A percentile compares a stretch with the other conserved stretches of the same genome.
Evolutionary conservation across 2,888 invertebrate genomes (phyloP).

Genomic region (Monopis laevigella): DNA sequence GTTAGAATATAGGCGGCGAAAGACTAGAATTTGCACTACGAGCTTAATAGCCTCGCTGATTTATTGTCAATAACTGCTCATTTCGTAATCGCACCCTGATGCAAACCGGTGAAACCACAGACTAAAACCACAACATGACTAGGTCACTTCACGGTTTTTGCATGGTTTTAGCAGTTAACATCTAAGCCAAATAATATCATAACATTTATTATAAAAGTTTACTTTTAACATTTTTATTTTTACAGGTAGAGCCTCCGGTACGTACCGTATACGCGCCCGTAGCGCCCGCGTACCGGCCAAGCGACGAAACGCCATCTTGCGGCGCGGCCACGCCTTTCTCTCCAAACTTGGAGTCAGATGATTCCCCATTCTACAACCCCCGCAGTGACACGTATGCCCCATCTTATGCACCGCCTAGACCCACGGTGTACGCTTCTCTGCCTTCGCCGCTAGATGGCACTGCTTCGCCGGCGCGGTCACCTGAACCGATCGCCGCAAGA

Average conservation of each 20-base stretch:
- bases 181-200: too few relatives aligned
- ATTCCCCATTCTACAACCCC: conserved; percentile 63
- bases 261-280: conserved; percentile 61
- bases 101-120: too few relatives aligned
- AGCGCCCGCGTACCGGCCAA: conserved; percentile 53
- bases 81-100: too few relatives aligned
- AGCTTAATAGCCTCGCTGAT: too few relatives aligned
- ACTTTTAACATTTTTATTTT: too few relatives aligned
- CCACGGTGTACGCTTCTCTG: conserved; percentile 58
- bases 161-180: too few relatives aligned
- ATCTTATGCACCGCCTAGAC: conserved; percentile 57
- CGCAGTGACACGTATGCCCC: conserved; percentile 62
- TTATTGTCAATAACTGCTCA: too few relatives aligned
- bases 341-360: conserved; percentile 55
- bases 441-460: conserved; percentile 52
- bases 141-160: too few relatives aligned
- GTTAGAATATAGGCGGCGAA: too few relatives aligned
- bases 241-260: conserved; percentile 64
- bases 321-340: conserved; percentile 62
- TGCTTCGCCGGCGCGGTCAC: conserved; percentile 46
- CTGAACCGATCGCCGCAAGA: conserved; percentile 25
- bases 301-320: conserved; percentile 61
- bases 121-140: too few relatives aligned
- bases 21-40: too few relatives aligned
- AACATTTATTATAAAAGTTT: conserved; percentile 24